A percentile compares a stretch with the other conserved stretches of the same genome.
These are phyloP conservation scores for Drosophila watanabei DNA, from an alignment of 1,140 invertebrate species.

Conservation along the genomic window DNA sequence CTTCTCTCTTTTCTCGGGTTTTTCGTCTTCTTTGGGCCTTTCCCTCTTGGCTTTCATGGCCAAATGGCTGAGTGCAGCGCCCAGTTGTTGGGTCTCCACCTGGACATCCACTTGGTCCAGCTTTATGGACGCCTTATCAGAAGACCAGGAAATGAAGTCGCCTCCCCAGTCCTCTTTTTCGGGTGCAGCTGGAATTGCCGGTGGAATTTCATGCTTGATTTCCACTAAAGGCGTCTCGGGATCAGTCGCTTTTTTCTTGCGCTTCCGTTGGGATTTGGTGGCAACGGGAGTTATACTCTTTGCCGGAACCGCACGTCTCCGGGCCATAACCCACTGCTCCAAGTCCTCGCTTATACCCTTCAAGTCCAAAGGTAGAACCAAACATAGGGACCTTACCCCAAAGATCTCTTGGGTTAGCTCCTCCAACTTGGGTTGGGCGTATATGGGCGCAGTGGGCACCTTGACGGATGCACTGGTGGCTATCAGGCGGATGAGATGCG, in stretches of 20 bases:
- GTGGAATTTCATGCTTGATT: background rate
- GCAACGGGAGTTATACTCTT: background rate
- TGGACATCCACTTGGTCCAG: constrained; percentile 40
- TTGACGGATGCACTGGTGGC: constrained; percentile 62
- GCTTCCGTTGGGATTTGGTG: constrained; percentile 13
- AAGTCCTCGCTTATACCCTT: constrained; percentile 49
- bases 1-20: background rate
- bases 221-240: background rate
- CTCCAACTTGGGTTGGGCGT: constrained; percentile 70
- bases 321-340: constrained; percentile 41
- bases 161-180: constrained; percentile 37
- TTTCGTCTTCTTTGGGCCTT: background rate
- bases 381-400: constrained; percentile 48
- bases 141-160: constrained; percentile 59
- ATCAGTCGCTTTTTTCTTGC: background rate
- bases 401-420: constrained; percentile 63
- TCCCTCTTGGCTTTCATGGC: constrained; percentile 32
- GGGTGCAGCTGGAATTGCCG: background rate
- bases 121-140: constrained; percentile 2
- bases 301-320: background rate
- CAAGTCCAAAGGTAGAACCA: constrained; percentile 57
- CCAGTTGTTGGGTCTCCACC: constrained; percentile 47
- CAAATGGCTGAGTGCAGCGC: constrained; percentile 48
- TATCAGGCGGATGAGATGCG: constrained; percentile 64
- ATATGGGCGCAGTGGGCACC: constrained; percentile 58